Evolutionary conservation across 1,140 invertebrate species (phyloP).

Genomic region (Drosophila ercepeae): DNA sequence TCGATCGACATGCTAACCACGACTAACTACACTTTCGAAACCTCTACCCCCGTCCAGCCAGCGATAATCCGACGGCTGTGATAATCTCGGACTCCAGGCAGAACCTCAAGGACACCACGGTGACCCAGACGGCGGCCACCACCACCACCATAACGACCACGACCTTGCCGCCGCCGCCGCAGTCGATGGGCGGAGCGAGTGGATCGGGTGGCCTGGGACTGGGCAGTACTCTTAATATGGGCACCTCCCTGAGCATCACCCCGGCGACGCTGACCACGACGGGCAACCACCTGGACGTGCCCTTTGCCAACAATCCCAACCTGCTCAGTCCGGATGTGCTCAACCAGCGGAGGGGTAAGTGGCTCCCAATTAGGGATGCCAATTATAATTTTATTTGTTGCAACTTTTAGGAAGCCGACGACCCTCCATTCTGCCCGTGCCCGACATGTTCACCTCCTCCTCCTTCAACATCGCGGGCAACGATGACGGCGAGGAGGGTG

Average conservation of each 20-base stretch:
- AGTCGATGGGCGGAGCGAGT: slow-evolving; percentile 31
- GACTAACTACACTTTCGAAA: slow-evolving; percentile 21
- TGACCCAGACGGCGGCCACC: slow-evolving; percentile 69
- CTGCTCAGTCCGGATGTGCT: slow-evolving; percentile 91
- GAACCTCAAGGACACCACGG: slow-evolving; percentile 81
- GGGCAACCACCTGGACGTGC: slow-evolving; percentile 91
- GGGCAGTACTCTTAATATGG: slow-evolving; percentile 48
- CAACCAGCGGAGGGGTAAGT: slow-evolving; percentile 89
- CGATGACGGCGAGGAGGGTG: slow-evolving; percentile 89
- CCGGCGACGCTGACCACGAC: slow-evolving; percentile 69
- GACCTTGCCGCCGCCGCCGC: slow-evolving; percentile 50
- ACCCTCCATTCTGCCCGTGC: slow-evolving; percentile 94
- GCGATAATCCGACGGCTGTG: slow-evolving; percentile 82
- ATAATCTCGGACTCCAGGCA: slow-evolving; percentile 83
- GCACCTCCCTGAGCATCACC: slow-evolving; percentile 58
- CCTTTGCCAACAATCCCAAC: slow-evolving; percentile 91
- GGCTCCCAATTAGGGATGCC: not conserved
- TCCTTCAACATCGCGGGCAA: slow-evolving; percentile 90
- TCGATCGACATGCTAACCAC: slow-evolving; percentile 23
- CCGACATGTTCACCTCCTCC: slow-evolving; percentile 93
- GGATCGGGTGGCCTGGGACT: slow-evolving; percentile 33
- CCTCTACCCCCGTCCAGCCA: slow-evolving; percentile 49
- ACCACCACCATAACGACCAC: slow-evolving; percentile 69
- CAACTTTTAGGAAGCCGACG: slow-evolving; percentile 88
- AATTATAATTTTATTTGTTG: not conserved